Base-by-base conservation (phyloP, 2,888 invertebrate species). In the Plebejus melissa region DNA sequence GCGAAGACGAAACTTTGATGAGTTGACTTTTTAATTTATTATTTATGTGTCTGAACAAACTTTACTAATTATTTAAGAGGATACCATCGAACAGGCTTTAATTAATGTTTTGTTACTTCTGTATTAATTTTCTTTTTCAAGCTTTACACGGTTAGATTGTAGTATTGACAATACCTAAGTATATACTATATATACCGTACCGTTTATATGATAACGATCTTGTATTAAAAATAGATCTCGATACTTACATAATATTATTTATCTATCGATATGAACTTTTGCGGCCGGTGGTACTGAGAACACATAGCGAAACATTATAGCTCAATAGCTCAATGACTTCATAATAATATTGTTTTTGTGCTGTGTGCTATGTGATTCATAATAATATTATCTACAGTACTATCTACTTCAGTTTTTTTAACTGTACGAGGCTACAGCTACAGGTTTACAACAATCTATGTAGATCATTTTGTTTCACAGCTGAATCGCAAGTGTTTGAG, bases 1-100 rank as follows among this genome's bases (percentile, higher is more conserved):
- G 91, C 90, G 87, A 92, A 90, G 89, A 89, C 87, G 85, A 87
- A 87, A 89, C 87, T 88, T 88, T 91, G 89, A 91, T 88, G 90
- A 89, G 88, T 89, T 88, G 86, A 89, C 87, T 91, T 91, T 90
- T 91, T 90, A 90, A 91, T 90, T 90, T 90, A 87, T 88, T 28
- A 72, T 72, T 50, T 72, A 72, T 72, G 36, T 28, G 65, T 65
- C 65, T 65, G 65, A 65, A 65, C 65, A 65, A 65, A 65, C 72
- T 72, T 50, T 13, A 50, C 6, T 32, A 54, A 72, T 72, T 32
- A 28, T 72, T 71, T 22, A 50, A 50, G 28, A 65, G 36, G 32
- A 11, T 36, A 16, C 13, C 28, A 65, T 36, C 11, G 13, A n/a
- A 41, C n/a, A 6, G 41, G 7, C 70, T 70, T n/a, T 70, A 41